Conservation (phyloP, 2,797 vertebrate species). For the Tragopan temminckii region DNA sequence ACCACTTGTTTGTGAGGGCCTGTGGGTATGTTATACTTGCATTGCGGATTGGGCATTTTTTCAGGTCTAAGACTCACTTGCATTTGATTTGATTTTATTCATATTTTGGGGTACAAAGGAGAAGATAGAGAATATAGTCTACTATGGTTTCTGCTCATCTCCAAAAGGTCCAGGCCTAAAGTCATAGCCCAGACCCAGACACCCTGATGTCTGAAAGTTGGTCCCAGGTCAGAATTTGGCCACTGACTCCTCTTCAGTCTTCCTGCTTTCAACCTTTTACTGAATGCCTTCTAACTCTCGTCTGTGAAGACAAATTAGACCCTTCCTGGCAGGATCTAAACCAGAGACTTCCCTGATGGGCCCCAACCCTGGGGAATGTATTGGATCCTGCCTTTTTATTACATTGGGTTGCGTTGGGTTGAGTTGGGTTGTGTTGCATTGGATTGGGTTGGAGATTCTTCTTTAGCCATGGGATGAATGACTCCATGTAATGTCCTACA, state of each 20-base stretch:
- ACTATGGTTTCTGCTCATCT: background rate
- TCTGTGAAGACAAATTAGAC: background rate
- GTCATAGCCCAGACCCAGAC: background rate
- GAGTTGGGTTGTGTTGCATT: no score
- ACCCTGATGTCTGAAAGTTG: background rate
- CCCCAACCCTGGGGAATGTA: background rate
- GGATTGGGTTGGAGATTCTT: background rate
- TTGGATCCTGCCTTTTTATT: background rate
- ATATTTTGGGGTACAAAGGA: background rate
- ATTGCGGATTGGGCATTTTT: background rate
- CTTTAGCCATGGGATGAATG: background rate
- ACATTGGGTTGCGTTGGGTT: background rate
- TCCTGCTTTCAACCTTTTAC: background rate
- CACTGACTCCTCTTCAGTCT: background rate
- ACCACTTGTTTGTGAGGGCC: background rate
- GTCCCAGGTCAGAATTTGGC: background rate
- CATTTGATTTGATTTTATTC: background rate
- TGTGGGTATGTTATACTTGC: rapidly evolving
- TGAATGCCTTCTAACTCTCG: background rate
- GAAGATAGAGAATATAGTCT: rapidly evolving
- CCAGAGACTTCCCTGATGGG: background rate
- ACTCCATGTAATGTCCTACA: background rate
- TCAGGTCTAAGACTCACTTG: background rate
- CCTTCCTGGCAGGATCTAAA: background rate
- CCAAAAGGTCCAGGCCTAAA: background rate